Conservation (phyloP, 2,113 vertebrate genomes). For the Buteo buteo region DNA sequence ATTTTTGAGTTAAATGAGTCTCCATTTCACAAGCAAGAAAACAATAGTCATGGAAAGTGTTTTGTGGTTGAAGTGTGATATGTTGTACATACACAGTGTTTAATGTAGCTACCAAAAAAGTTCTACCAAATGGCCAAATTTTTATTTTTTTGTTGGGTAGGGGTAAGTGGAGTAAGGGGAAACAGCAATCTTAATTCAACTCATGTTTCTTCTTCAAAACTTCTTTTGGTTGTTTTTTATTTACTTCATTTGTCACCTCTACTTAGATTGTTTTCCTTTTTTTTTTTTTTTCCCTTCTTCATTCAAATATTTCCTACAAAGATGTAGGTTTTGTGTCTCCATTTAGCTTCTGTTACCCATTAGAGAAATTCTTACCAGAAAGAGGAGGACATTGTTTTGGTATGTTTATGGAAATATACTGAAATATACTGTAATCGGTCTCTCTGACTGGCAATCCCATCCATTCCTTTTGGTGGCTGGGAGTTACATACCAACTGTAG, state of each 20-base stretch:
- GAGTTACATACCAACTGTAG: constrained; percentile 37
- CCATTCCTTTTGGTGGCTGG: constrained; percentile 51
- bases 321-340: constrained; percentile 38
- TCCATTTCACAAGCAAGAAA: neutral
- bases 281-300: neutral
- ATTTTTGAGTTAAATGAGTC: neutral
- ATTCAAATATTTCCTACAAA: constrained; percentile 17
- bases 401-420: constrained; percentile 43
- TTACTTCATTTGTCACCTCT: constrained; percentile 9
- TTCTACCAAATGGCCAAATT: neutral
- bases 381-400: constrained; percentile 47
- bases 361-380: constrained; percentile 43
- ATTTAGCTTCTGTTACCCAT: constrained; percentile 38
- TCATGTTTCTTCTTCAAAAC: neutral
- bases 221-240: neutral
- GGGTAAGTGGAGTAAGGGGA: neutral
- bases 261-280: constrained; percentile 35
- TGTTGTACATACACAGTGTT: neutral
- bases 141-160: neutral
- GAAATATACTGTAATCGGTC: constrained; percentile 28
- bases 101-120: neutral
- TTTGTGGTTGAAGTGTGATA: neutral
- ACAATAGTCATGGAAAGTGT: neutral
- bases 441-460: constrained; percentile 49
- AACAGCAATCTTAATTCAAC: neutral